These are phyloP conservation scores for Muscidifurax raptorellus DNA, from an alignment of 1,140 invertebrate species.

Conservation along the genomic window DNA sequence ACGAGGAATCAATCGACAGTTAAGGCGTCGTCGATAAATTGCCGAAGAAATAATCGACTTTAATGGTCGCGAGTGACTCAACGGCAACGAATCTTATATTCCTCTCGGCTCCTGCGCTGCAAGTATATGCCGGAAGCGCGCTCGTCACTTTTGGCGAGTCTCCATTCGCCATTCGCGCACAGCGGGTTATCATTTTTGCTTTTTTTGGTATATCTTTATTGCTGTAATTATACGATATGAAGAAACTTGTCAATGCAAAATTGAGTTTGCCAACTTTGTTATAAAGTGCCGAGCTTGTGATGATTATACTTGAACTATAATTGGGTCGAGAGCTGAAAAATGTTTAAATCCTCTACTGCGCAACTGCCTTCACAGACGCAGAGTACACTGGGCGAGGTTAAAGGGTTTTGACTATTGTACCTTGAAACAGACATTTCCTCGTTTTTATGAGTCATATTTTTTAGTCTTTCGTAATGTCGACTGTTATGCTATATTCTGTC, in stretches of 20 bases:
- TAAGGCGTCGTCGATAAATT: constrained; percentile 40
- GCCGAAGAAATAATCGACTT: constrained; percentile 38
- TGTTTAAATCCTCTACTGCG: no score
- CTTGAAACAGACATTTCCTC: constrained; percentile 26
- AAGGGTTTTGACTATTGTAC: constrained; percentile 1
- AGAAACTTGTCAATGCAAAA: no score
- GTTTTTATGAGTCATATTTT: constrained; percentile 15
- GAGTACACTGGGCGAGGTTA: no score
- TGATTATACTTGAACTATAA: no score
- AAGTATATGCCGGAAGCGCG: constrained; percentile 8
- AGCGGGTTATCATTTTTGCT: neutral
- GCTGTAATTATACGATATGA: no score
- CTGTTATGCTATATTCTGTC: neutral
- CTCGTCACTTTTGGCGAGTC: neutral
- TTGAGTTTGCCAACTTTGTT: no score
- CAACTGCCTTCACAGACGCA: no score
- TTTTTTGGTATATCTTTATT: no score
- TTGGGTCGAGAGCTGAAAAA: no score
- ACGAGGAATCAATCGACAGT: constrained; percentile 35
- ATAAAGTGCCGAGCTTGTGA: no score
- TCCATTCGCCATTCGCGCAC: neutral
- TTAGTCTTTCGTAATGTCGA: constrained; percentile 11
- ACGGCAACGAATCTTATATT: neutral
- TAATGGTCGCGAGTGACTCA: constrained; percentile 39
- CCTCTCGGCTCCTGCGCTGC: neutral